Conservation (phyloP, 1,140 invertebrate species). For the Drosophila ogumai region DNA sequence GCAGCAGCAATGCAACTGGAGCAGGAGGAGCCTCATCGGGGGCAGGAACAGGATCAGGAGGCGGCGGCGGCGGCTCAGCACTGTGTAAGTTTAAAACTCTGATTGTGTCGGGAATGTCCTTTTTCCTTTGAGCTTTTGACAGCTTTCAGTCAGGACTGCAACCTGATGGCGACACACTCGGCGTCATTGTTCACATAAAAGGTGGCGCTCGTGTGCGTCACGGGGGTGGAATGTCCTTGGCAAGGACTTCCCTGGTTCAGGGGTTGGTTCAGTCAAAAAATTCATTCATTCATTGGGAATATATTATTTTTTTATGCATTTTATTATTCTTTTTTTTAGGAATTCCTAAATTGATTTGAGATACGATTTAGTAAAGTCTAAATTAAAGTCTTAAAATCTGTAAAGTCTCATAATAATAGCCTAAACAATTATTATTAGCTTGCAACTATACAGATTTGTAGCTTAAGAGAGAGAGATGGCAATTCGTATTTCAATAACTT, state of each 20-base stretch:
- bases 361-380: too few species aligned
- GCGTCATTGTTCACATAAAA: slow-evolving; percentile 14
- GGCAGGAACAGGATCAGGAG: slow-evolving; percentile 28
- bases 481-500: too few species aligned
- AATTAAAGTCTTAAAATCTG: too few species aligned
- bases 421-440: too few species aligned
- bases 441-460: too few species aligned
- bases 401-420: too few species aligned
- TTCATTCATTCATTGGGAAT: too few species aligned
- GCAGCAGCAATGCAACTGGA: slow-evolving; percentile 25
- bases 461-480: too few species aligned
- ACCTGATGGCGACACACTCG: slow-evolving; percentile 33
- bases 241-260: not conserved
- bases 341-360: too few species aligned
- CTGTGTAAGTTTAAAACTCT: slow-evolving; percentile 63
- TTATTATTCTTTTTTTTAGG: too few species aligned
- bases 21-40: slow-evolving; percentile 5
- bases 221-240: slow-evolving; percentile 21
- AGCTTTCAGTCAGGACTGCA: slow-evolving; percentile 72
- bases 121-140: slow-evolving; percentile 61
- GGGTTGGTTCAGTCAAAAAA: not conserved
- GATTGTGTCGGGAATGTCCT: slow-evolving; percentile 29
- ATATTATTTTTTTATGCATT: not conserved
- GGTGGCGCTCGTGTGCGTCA: slow-evolving; percentile 49
- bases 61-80: slow-evolving; percentile 48